These are phyloP conservation scores for Lagria hirta DNA, from an alignment of 2,888 invertebrate genomes.

Conservation along the genomic window DNA sequence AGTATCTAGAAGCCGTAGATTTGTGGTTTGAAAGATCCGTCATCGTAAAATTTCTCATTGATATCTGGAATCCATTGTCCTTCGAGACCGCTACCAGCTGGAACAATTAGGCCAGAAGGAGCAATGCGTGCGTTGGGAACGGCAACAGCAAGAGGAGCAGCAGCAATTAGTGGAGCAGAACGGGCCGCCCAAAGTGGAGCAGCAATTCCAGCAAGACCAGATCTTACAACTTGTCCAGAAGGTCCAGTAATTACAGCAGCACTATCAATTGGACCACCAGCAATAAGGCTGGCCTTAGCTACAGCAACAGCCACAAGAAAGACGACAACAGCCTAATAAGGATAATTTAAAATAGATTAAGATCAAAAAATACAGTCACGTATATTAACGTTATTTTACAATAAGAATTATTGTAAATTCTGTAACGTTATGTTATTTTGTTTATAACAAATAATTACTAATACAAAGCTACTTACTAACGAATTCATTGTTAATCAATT, in stretches of 20 bases:
- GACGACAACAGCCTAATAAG: constrained; percentile 18
- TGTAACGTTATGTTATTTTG: too few species aligned
- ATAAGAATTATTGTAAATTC: too few species aligned
- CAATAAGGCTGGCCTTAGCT: constrained; percentile 18
- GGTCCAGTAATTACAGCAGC: constrained; percentile 28
- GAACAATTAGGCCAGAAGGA: constrained; percentile 19
- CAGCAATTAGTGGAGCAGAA: constrained; percentile 21
- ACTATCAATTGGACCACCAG: constrained; percentile 22
- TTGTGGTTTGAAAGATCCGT: constrained; percentile 37
- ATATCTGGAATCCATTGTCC: constrained; percentile 37
- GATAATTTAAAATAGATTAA: not conserved
- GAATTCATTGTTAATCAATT: too few species aligned
- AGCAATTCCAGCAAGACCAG: constrained; percentile 37
- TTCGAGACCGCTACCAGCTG: constrained; percentile 35
- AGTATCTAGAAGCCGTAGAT: constrained; percentile 24
- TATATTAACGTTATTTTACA: too few species aligned
- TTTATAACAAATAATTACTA: too few species aligned
- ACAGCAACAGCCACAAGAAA: constrained; percentile 18
- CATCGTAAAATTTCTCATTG: constrained; percentile 36
- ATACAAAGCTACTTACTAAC: too few species aligned
- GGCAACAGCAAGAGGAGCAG: constrained; percentile 30
- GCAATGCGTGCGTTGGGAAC: too few species aligned
- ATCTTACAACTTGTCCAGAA: constrained; percentile 19
- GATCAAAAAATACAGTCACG: too few species aligned
- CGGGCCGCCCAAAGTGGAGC: constrained; percentile 20